Base-by-base conservation (phyloP, 2,888 invertebrate genomes). In the Xestia xanthographa region DNA sequence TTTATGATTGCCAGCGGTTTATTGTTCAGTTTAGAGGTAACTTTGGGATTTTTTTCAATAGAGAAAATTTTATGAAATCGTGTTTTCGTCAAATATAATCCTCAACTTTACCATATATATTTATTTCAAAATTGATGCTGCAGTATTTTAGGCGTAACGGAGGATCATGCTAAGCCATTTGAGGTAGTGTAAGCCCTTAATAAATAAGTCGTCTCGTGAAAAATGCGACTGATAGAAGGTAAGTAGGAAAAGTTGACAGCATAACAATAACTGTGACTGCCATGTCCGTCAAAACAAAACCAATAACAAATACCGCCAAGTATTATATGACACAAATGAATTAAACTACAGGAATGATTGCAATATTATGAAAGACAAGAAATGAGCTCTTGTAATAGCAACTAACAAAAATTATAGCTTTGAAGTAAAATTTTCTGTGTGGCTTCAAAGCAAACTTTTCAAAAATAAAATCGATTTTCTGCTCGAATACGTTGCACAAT, bases 381-480 rank as follows among this genome's bases (percentile, higher is more conserved):
- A 29, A 48, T n/a, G 0, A n/a, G 17, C 45, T 29, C 50, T 38
- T 41, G 12, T 26, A 26, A 14, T 26, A 56, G 20, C 14, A 8
- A 20, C 29, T 34, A 22, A 26, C 34, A 2, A 38, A 26, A 38
- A 22, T n/a, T n/a, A n/a, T 29, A 60, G 11, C 69, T 62, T 67
- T 77, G 34, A 68, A 45, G 20, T 62, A 66, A 43, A 58, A 17
- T 58, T 66, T 45, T 38, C 29, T 20, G n/a, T n/a, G 9, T 17
- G 22, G 63, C n/a, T 22, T n/a, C 26, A 45, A 3, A 38, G 53
- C 26, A 29, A 41, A 48, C 48, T 29, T 69, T 22, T 38, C 14
- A 60, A 71, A 62, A 66, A 26, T n/a, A 20, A 53, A 68, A 75
- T 72, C 26, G 9, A 65, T 60, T 65, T 58, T 48, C 38, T 71